Conservation (phyloP, 2,797 vertebrate genomes). For the Melanotaenia pygmaea region DNA sequence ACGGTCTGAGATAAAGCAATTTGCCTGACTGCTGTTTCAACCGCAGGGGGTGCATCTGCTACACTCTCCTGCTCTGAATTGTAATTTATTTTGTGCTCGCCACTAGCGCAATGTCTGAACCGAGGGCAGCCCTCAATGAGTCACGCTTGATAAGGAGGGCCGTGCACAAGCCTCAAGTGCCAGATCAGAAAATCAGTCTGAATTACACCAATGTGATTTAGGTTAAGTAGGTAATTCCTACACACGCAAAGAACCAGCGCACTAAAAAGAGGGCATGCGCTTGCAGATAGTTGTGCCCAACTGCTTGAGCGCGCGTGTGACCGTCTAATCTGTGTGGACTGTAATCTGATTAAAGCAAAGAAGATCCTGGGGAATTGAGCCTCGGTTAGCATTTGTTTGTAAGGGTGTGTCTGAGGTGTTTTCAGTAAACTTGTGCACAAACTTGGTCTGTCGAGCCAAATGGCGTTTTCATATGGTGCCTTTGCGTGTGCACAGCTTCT, state of each 20-base stretch:
- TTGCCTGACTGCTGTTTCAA: constrained; percentile 66
- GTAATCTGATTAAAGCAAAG: constrained; percentile 79
- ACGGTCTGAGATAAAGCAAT: constrained; percentile 69
- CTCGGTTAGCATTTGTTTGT: constrained; percentile 45
- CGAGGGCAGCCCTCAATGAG: constrained; percentile 68
- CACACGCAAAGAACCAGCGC: constrained; percentile 43
- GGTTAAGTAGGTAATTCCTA: constrained; percentile 68
- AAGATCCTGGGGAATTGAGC: constrained; percentile 62
- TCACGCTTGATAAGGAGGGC: constrained; percentile 64
- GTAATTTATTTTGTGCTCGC: constrained; percentile 63
- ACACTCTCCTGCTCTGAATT: constrained; percentile 67
- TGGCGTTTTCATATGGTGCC: constrained; percentile 8
- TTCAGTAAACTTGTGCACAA: constrained; percentile 37
- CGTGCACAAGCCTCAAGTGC: constrained; percentile 37
- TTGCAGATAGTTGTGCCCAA: constrained; percentile 31
- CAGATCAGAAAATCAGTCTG: constrained; percentile 69
- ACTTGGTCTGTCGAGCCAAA: constrained; percentile 22
- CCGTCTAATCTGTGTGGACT: constrained; percentile 69
- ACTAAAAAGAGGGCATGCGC: constrained; percentile 21
- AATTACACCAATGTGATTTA: constrained; percentile 69
- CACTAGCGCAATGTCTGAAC: constrained; percentile 56
- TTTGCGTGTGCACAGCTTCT: constrained; percentile 5
- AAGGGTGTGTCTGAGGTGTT: constrained; percentile 39
- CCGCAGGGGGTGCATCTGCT: constrained; percentile 66
- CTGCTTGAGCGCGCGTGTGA: constrained; percentile 43